Percentiles rank a stretch among this genome's conserved stretches.
Conservation (phyloP, 2,797 vertebrate genomes). For the Squalus acanthias region DNA sequence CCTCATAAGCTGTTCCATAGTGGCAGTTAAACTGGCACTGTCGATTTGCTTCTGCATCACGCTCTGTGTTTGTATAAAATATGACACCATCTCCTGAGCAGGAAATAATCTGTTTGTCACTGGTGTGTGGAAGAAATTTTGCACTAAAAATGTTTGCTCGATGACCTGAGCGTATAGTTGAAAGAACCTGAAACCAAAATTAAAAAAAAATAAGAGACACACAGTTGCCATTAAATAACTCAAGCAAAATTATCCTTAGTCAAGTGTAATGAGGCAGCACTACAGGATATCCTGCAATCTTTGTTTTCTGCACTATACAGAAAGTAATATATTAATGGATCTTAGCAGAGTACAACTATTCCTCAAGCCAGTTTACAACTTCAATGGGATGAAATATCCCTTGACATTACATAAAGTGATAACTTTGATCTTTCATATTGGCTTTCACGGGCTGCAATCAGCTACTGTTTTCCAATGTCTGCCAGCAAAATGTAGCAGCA, state of each 20-base stretch:
- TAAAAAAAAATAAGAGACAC: not conserved
- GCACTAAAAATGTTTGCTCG: conserved; percentile 98
- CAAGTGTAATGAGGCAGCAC: not conserved
- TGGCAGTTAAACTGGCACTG: conserved; percentile 97
- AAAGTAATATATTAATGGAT: not conserved
- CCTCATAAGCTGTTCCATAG: conserved; percentile 98
- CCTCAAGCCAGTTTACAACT: not conserved
- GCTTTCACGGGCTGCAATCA: not conserved
- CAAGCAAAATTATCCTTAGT: conserved; percentile 2
- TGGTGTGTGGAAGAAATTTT: conserved; percentile 96
- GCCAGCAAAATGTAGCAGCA: not conserved
- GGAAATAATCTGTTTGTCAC: conserved; percentile 91
- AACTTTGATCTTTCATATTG: not conserved
- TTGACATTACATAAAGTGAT: not conserved
- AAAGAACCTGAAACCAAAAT: conserved; percentile 71
- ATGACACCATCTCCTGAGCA: conserved; percentile 97
- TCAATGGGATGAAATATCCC: not conserved
- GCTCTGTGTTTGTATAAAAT: conserved; percentile 91
- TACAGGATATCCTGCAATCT: not conserved
- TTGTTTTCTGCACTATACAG: not conserved
- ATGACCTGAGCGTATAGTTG: conserved; percentile 91
- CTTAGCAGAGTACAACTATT: not conserved
- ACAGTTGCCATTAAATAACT: not conserved
- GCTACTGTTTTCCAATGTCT: not conserved
- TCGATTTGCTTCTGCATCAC: conserved; percentile 84